Evolutionary conservation across 2,797 vertebrate species (phyloP).

Genomic region (Spheniscus humboldti): DNA sequence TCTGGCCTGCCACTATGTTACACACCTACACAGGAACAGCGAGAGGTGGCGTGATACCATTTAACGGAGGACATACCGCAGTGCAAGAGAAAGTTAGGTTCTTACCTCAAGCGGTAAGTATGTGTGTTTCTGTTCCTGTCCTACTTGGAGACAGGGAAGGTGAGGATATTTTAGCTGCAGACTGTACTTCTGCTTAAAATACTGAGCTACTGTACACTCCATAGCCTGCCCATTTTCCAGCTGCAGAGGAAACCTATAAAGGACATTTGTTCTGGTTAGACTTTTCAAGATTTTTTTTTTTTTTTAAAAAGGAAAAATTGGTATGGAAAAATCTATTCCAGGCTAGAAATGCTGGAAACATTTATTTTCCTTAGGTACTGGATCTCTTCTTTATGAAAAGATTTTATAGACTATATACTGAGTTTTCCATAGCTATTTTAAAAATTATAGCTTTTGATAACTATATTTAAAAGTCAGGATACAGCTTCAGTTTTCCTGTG

Average conservation of each 20-base stretch:
- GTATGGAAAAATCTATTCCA: neutral
- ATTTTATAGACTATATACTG: neutral
- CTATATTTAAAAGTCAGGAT: neutral
- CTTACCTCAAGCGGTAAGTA: constrained; percentile 96
- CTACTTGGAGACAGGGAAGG: constrained; percentile 96
- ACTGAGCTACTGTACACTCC: constrained; percentile 98
- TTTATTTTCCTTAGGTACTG: neutral
- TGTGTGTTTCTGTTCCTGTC: constrained; percentile 98
- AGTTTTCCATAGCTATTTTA: neutral
- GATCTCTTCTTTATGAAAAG: neutral
- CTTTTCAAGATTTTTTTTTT: neutral
- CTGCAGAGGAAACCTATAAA: constrained; percentile 92
- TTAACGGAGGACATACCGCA: neutral
- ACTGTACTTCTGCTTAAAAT: constrained; percentile 99
- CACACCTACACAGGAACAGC: constrained; percentile 81
- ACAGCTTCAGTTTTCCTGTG: neutral
- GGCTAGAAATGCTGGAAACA: neutral
- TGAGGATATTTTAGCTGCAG: constrained; percentile 97
- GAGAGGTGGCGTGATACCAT: neutral
- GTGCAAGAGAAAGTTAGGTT: neutral
- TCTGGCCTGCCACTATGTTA: constrained; percentile 96
- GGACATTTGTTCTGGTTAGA: constrained; percentile 24
- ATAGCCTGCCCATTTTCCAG: constrained; percentile 98
- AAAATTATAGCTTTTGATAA: neutral
- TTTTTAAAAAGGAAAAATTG: neutral